phyloP scores from a whole-genome alignment of 2,797 vertebrate species.

The Sebastes dallii region DNA sequence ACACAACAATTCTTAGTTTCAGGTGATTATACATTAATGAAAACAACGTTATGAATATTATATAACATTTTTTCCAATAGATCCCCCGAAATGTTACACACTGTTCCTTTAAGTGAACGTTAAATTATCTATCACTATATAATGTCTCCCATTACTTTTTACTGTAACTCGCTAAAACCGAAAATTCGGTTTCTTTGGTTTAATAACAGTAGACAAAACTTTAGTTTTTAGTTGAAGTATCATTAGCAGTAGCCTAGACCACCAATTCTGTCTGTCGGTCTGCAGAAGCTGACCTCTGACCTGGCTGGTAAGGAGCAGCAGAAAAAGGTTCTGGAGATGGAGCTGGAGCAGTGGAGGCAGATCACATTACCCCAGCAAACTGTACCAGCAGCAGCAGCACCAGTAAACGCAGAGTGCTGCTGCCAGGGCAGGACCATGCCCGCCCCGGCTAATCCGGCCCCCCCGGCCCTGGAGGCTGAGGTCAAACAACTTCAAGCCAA shows the following conservation, averaged over 20 bases:
- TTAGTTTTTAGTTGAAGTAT: constrained; percentile 29
- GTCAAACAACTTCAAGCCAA: constrained; percentile 90
- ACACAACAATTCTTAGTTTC: too few species aligned
- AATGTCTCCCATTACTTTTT: constrained; percentile 9
- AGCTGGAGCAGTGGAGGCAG: constrained; percentile 85
- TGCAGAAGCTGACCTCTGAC: constrained; percentile 87
- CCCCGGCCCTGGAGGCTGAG: constrained; percentile 85
- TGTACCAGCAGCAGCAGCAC: constrained; percentile 49
- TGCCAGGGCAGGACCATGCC: constrained; percentile 69
- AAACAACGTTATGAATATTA: background rate
- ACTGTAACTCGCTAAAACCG: background rate
- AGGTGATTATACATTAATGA: background rate
- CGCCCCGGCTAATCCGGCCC: constrained; percentile 68
- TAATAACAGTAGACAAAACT: constrained; percentile 22
- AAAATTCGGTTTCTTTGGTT: constrained; percentile 10
- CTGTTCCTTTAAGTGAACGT: background rate
- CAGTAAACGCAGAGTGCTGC: constrained; percentile 65
- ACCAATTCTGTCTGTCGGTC: constrained; percentile 53
- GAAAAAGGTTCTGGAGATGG: constrained; percentile 89
- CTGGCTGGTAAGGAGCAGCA: constrained; percentile 87
- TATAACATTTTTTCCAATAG: background rate
- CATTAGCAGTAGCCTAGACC: constrained; percentile 26
- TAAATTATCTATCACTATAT: background rate
- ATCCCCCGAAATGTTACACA: background rate
- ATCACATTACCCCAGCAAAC: constrained; percentile 62